Conservation (phyloP, 2,113 vertebrate genomes). For the Takifugu bimaculatus region DNA sequence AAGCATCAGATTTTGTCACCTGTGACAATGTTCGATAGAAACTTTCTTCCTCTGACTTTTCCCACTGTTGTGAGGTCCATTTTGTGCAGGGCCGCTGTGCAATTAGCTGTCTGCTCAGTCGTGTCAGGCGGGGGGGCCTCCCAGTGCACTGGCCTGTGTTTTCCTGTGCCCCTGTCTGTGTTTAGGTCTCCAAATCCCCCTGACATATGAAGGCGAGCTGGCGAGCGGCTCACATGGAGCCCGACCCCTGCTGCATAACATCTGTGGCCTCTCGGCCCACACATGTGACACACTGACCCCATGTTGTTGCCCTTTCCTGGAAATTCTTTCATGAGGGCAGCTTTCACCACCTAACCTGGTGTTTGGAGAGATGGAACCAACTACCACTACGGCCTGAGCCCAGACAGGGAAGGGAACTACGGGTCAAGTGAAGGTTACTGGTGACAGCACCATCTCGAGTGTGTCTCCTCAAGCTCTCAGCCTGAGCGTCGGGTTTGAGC, state of each 20-base stretch:
- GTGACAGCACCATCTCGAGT: constrained; percentile 17
- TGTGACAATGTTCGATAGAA: no score
- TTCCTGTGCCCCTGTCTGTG: constrained; percentile 10
- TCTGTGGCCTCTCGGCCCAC: constrained; percentile 9
- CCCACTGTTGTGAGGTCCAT: background rate
- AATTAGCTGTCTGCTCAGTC: no score
- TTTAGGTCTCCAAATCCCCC: background rate
- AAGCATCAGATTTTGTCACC: background rate
- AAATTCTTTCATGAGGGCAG: constrained; percentile 4
- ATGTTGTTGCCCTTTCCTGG: constrained; percentile 3
- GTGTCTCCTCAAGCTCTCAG: constrained; percentile 17
- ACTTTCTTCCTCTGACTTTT: background rate
- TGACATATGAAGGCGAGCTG: constrained; percentile 35
- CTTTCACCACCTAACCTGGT: constrained; percentile 23
- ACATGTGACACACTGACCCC: constrained; percentile 26
- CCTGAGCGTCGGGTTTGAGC: constrained; percentile 20
- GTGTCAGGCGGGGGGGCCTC: no score
- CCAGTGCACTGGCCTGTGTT: background rate
- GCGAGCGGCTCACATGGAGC: constrained; percentile 29
- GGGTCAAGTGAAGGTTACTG: constrained; percentile 34
- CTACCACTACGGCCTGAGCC: constrained; percentile 40
- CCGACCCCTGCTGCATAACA: constrained; percentile 22
- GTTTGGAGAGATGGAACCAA: constrained; percentile 23
- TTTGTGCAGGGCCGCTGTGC: no score
- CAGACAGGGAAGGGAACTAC: background rate